These are phyloP conservation scores for Brienomyrus brachyistius DNA, from an alignment of 2,113 vertebrate genomes.

Conservation along the genomic window DNA sequence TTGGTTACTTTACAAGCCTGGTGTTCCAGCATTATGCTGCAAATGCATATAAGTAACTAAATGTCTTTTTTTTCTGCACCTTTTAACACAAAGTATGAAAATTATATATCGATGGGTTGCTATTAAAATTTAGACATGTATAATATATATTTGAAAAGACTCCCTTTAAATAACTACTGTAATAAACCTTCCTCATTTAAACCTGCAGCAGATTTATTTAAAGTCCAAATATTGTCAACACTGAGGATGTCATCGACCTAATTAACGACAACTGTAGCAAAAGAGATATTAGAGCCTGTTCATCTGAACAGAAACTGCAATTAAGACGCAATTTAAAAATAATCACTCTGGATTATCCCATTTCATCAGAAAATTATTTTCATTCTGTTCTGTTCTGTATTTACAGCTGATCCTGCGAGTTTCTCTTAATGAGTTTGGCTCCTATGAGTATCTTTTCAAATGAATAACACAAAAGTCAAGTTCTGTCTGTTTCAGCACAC, in stretches of 20 bases:
- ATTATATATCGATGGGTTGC: background rate
- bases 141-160: background rate
- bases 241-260: background rate
- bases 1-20: background rate
- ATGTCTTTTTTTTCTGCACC: background rate
- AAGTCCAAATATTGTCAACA: slow-evolving; percentile 7
- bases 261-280: slow-evolving; percentile 12
- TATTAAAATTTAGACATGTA: background rate
- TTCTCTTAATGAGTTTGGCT: background rate
- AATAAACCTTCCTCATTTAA: background rate
- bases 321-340: slow-evolving; percentile 15
- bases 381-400: background rate
- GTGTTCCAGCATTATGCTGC: background rate
- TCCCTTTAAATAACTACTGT: background rate
- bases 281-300: background rate
- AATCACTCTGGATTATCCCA: background rate
- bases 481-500: background rate
- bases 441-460: background rate
- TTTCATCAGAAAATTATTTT: background rate
- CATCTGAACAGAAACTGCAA: slow-evolving; percentile 5
- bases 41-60: background rate
- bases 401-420: background rate
- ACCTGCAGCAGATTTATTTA: background rate
- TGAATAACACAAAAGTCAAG: background rate
- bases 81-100: background rate